phyloP scores from a whole-genome alignment of 64 coral and sea anemone species.

The Exaiptasia diaphana region DNA sequence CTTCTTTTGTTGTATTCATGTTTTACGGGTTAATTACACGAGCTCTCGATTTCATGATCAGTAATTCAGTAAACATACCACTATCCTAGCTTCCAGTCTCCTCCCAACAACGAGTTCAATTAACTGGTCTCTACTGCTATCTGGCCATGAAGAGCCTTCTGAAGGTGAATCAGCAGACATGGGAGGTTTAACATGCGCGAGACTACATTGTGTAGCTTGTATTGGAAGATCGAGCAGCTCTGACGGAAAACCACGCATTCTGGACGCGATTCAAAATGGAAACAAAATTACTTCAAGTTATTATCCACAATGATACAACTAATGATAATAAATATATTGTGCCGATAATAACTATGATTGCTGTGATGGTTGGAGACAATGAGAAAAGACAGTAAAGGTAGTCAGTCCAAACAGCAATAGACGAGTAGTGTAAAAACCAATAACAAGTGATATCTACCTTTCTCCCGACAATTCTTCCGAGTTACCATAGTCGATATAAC shows the following conservation, averaged over 20 bases:
- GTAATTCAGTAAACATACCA: conserved; percentile 26
- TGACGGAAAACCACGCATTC: conserved; percentile 76
- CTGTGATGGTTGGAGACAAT: too few relatives aligned
- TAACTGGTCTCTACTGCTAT: conserved; percentile 49
- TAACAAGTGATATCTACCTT: conserved; percentile 12
- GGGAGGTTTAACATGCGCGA: conserved; percentile 63
- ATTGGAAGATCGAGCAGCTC: conserved; percentile 67
- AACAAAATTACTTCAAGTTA: not conserved
- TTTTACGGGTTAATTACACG: not conserved
- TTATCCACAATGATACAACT: not conserved
- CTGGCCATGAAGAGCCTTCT: conserved; percentile 50
- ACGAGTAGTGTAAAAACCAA: too few relatives aligned
- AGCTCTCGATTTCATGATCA: not conserved
- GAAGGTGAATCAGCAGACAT: conserved; percentile 18
- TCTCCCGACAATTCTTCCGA: conserved; percentile 53
- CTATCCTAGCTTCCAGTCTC: conserved; percentile 64
- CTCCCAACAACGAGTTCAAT: conserved; percentile 80
- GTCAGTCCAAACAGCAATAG: too few relatives aligned
- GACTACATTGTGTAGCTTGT: conserved; percentile 64
- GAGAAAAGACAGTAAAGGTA: not conserved
- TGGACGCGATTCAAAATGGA: not conserved
- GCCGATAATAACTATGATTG: too few relatives aligned
- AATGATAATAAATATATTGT: too few relatives aligned
- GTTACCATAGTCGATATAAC: conserved; percentile 83
- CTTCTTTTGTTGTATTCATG: not conserved